Evolutionary conservation across 2,888 invertebrate genomes (phyloP), one percentile per base, ranked within the genome.

Genomic region (Trachelus stipa): DNA sequence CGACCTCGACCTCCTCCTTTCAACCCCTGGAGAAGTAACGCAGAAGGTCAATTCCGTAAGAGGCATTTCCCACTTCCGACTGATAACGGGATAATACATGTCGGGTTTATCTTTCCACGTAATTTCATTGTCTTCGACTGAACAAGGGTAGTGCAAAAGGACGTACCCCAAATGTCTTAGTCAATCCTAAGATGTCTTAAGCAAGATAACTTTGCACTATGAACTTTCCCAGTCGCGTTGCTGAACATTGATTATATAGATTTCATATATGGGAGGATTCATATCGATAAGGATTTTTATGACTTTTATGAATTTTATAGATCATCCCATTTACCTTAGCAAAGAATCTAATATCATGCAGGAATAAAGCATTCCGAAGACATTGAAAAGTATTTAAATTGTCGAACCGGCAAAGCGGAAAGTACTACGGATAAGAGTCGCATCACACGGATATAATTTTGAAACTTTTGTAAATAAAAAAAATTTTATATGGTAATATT

Each of bases 1-100:
- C 71, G 69, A 76, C 68, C 40, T 71, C 71, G 71, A 71, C 71
- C 71, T 34, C 15, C 71, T 34, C 34, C 71, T 71, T 71, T 73
- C 75, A 31, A 76, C 68, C 76, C 34, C 69, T n/a, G 31, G 12
- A 15, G 71, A 31, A 71, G 11, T 31, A 4, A 9, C 34, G 71
- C 34, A 71, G 31, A 71, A 71, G 71, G 71, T 34, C 71, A 40
- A 69, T 77, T 69, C 68, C 73, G 15, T 40, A 40, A 37, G 71
- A 68, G 74, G n/a, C 76, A 69, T 76, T 77, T 81, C 69, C 78
- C 73, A 68, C 76, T 76, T 81, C 80, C 80, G 79, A 74, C 75
- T 80, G 76, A 78, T 71, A 33, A 71, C 34, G 31, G 71, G 71
- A 31, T 34, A 31, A 31, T 75, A 74, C 77, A 23, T 34, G 34